Evolutionary conservation across 1,140 invertebrate species (phyloP), one percentile per base, ranked within the genome.

Genomic region (Conus betulinus): DNA sequence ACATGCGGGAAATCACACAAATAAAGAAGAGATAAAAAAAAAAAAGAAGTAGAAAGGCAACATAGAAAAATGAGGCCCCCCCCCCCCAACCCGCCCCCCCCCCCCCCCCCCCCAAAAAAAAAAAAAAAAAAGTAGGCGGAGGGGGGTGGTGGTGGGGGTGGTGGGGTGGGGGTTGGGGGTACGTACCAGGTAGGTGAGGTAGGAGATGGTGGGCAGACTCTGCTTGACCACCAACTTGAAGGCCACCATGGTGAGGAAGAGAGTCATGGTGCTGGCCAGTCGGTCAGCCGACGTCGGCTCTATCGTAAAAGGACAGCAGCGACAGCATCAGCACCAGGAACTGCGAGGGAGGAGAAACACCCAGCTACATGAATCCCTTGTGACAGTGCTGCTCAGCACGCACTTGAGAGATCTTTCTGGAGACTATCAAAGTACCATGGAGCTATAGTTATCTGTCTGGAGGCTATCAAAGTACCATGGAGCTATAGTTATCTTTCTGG

Each of bases 211-310:
- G 52, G 94, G 94, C 51, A 95, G 88, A 83, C 91, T 93, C 89
- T 94, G 91, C 82, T 94, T 94, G 52, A 94, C 93, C 6, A 95
- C 93, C 63, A 94, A 91, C 88, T 94, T 94, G 84, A 94, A 95
- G 27, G 94, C 93, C 3, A 95, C 93, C 78, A 91, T 89, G n/a
- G 95, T 95, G 27, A 95, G 91, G 85, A 95, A 92, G n/a, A 95
- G 90, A 7, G 93, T 94, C 88, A 95, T 93, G 60, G 91, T 93
- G n/a, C 94, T 87, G 27, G 89, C 90, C 13, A 94, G 91, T 78
- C 94, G 88, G 76, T 94, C 93, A 76, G 88, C 81, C 81, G 88
- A 79, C 78, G 88, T 74, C n/a, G 91, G 90, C 15, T 93, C 92
- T 17, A 94, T 93, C 27, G 93, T 82, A 53, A 93, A 93, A 92